These are phyloP conservation scores for Ranitomeya variabilis DNA, from an alignment of 2,113 vertebrate species.

Conservation along the genomic window DNA sequence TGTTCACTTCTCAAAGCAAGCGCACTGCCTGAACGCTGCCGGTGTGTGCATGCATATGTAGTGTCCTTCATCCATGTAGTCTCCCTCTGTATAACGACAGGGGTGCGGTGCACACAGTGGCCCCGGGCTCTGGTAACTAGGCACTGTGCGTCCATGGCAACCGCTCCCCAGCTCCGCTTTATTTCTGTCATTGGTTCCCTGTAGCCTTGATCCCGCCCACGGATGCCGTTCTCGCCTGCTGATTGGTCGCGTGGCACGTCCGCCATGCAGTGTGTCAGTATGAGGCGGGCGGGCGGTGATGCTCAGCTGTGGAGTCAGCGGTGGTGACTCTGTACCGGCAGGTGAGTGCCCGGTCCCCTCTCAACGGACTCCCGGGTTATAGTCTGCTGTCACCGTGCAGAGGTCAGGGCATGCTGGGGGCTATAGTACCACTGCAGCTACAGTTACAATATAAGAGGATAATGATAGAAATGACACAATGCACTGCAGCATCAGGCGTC, in stretches of 20 bases:
- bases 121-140: neutral
- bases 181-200: neutral
- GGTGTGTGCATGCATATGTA: too few species aligned
- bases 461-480: too few species aligned
- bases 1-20: too few species aligned
- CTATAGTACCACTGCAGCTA: too few species aligned
- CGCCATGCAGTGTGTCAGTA: neutral
- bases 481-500: too few species aligned
- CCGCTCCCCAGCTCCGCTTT: neutral
- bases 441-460: too few species aligned
- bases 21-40: too few species aligned
- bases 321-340: neutral
- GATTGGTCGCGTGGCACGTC: neutral
- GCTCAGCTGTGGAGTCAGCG: constrained; percentile 10
- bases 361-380: neutral
- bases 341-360: neutral
- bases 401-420: too few species aligned
- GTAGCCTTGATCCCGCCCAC: neutral
- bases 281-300: neutral
- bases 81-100: too few species aligned
- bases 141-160: constrained; percentile 48
- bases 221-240: neutral
- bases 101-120: neutral
- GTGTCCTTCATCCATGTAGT: too few species aligned
- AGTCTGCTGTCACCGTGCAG: neutral